These are phyloP conservation scores for Oncorhynchus clarkii DNA, from an alignment of 2,113 vertebrate species.

Conservation along the genomic window DNA sequence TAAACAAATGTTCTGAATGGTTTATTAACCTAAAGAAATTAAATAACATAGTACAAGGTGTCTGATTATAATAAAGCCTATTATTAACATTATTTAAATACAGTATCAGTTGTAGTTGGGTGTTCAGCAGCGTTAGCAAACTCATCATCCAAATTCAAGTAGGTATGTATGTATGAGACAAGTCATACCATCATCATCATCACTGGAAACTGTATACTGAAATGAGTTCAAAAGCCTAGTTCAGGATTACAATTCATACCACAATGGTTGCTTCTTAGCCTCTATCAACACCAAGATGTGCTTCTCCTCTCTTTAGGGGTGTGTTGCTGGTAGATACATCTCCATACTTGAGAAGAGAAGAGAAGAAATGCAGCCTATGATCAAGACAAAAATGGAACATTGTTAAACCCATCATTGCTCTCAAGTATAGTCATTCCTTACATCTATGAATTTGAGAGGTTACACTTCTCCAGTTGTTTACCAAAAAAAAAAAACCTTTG, in stretches of 20 bases:
- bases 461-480: not conserved
- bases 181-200: constrained; percentile 11
- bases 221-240: constrained; percentile 25
- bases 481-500: too few species aligned
- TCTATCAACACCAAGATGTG: constrained; percentile 5
- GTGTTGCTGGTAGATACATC: constrained; percentile 1
- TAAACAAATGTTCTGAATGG: constrained; percentile 57
- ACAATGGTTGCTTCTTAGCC: constrained; percentile 1
- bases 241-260: constrained; percentile 17
- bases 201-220: constrained; percentile 36
- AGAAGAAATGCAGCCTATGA: not conserved
- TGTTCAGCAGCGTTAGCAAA: constrained; percentile 53
- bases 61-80: constrained; percentile 77
- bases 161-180: constrained; percentile 33
- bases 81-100: constrained; percentile 79
- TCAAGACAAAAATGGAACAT: too few species aligned
- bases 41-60: constrained; percentile 79
- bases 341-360: not conserved
- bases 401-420: too few species aligned
- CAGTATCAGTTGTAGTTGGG: constrained; percentile 64
- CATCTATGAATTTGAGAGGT: not conserved
- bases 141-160: constrained; percentile 44
- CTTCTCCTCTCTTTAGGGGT: constrained; percentile 10
- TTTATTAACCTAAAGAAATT: constrained; percentile 80
- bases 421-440: too few species aligned